phyloP scores from a whole-genome alignment of 1,140 invertebrate species.

The Gryllus bimaculatus region DNA sequence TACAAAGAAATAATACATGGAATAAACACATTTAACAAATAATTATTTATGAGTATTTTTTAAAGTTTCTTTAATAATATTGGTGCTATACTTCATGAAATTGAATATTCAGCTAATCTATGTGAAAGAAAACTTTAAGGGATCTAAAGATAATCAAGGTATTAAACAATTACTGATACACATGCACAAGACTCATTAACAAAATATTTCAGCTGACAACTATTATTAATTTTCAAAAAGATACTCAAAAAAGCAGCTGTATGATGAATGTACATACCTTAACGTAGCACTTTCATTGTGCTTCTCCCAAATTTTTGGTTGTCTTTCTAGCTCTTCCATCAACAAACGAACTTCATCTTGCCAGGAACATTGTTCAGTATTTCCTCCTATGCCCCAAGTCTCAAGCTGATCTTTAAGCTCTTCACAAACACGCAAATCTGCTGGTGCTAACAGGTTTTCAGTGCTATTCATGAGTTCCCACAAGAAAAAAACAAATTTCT shows the following conservation, averaged over 20 bases:
- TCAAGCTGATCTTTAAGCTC: constrained; percentile 37
- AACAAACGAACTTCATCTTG: constrained; percentile 21
- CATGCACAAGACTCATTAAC: no score
- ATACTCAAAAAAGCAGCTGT: not conserved
- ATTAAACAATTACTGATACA: not conserved
- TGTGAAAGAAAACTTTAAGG: no score
- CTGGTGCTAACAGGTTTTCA: constrained; percentile 30
- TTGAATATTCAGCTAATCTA: no score
- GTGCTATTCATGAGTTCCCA: constrained; percentile 34
- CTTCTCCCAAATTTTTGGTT: constrained; percentile 16
- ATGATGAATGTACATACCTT: constrained; percentile 22
- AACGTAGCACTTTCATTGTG: constrained; percentile 23
- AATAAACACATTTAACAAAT: no score
- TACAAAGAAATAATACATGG: no score
- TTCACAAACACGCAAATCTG: constrained; percentile 36
- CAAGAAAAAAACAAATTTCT: constrained; percentile 39
- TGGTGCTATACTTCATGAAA: no score
- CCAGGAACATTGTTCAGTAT: constrained; percentile 16
- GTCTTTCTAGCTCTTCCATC: constrained; percentile 18
- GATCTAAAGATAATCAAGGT: not conserved
- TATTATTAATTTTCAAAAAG: no score
- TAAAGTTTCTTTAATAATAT: no score
- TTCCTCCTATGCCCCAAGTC: constrained; percentile 31
- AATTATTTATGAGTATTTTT: no score
- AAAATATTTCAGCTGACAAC: no score